Evolutionary conservation across 2,888 invertebrate genomes (phyloP).

Genomic region (Andrena bucephala): DNA sequence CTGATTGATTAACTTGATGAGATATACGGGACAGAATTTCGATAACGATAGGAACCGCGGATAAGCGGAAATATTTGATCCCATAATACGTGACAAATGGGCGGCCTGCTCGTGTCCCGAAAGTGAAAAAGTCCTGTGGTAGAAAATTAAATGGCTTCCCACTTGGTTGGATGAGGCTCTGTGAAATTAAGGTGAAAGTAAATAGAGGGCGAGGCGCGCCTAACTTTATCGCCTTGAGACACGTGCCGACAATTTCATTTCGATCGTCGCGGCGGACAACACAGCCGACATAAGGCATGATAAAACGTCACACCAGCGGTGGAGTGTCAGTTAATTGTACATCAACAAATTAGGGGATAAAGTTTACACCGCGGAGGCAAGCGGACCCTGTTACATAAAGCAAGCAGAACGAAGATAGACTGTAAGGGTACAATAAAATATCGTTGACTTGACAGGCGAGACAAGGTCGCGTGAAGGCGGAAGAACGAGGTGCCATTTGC

Average conservation of each 20-base stretch:
- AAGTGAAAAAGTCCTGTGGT: background rate
- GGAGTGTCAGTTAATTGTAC: background rate
- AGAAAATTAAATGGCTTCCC: slow-evolving; percentile 24
- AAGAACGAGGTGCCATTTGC: background rate
- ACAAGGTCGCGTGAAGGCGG: background rate
- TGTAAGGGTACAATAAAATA: background rate
- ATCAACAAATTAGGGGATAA: background rate
- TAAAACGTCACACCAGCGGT: background rate
- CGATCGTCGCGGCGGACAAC: background rate
- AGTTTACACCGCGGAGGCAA: background rate
- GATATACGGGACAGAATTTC: slow-evolving; percentile 44
- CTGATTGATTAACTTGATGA: slow-evolving; percentile 55
- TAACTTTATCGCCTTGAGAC: slow-evolving; percentile 18
- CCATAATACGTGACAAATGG: slow-evolving; percentile 17
- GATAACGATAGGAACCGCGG: slow-evolving; percentile 38
- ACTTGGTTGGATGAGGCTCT: background rate
- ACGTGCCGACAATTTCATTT: slow-evolving; percentile 15
- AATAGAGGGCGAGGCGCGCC: slow-evolving; percentile 4
- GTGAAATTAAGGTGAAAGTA: slow-evolving; percentile 13
- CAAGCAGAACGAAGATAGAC: background rate
- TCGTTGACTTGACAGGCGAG: background rate
- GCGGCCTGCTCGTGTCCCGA: background rate
- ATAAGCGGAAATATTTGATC: slow-evolving; percentile 32
- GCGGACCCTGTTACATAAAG: no score
- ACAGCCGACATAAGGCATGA: background rate